These are phyloP conservation scores for Mnemiopsis leidyi DNA, from an alignment of 37 sponge, comb jelly and placozoan genomes.

Conservation along the genomic window DNA sequence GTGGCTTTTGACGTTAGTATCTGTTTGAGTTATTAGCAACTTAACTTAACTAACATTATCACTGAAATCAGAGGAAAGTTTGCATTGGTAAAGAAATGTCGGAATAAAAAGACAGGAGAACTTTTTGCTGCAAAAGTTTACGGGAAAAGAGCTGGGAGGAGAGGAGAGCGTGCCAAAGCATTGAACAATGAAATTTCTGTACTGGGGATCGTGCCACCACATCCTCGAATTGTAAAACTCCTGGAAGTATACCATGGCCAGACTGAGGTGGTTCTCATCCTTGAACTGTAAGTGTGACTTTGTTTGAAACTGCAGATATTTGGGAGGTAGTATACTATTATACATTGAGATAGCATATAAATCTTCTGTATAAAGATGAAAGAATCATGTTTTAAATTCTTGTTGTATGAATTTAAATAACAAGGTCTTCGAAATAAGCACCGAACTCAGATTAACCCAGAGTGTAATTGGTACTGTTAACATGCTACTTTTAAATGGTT, in stretches of 20 bases:
- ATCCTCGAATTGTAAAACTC: conserved; percentile 35
- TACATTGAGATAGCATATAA: too few species aligned
- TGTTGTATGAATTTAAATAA: too few species aligned
- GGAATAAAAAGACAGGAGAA: not conserved
- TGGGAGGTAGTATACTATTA: too few species aligned
- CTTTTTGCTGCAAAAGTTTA: conserved; percentile 44
- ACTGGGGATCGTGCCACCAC: conserved; percentile 9
- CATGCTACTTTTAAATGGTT: too few species aligned
- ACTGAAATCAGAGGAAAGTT: conserved; percentile 24
- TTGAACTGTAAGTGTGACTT: conserved; percentile 62
- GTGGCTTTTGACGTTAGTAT: too few species aligned
- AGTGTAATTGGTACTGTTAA: too few species aligned
- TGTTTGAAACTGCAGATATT: too few species aligned
- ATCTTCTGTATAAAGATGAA: too few species aligned
- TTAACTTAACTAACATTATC: not conserved
- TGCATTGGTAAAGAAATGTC: conserved; percentile 37
- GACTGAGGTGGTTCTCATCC: conserved; percentile 5
- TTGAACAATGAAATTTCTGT: conserved; percentile 46
- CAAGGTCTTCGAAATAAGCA: too few species aligned
- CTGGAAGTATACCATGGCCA: conserved; percentile 38
- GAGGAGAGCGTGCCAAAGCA: conserved; percentile 47
- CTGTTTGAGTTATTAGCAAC: not conserved
- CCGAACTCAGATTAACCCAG: too few species aligned
- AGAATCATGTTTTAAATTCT: too few species aligned
- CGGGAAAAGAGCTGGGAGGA: not conserved